A percentile compares a stretch with the other conserved stretches of the same genome.
Conservation (phyloP, 2,888 invertebrate species). For the Melanostoma mellinum region DNA sequence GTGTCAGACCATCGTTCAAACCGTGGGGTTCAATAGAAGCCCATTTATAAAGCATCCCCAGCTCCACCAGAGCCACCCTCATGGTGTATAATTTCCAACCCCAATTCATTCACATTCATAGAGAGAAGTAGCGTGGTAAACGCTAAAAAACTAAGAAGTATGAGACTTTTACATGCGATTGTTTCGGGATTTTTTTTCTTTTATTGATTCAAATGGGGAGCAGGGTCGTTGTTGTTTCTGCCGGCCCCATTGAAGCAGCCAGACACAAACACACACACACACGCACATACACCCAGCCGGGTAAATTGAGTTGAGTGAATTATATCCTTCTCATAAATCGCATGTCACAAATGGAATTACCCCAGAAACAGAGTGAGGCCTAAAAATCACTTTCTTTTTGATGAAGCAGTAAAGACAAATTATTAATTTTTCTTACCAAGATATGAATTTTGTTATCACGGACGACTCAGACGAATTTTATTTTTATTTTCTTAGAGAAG, state of each 20-base stretch:
- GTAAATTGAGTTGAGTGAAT: constrained; percentile 53
- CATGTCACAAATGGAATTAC: constrained; percentile 56
- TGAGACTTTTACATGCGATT: constrained; percentile 64
- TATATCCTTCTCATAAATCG: constrained; percentile 66
- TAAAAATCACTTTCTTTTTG: constrained; percentile 16
- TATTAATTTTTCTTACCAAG: constrained; percentile 53
- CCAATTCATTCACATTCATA: constrained; percentile 42
- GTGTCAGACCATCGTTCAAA: constrained; percentile 35
- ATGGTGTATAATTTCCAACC: constrained; percentile 37
- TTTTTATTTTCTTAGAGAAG: not conserved
- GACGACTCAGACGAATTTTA: constrained; percentile 32
- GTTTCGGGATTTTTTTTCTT: constrained; percentile 52
- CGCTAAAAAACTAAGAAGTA: constrained; percentile 33
- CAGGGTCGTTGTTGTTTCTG: constrained; percentile 48
- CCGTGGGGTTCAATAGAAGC: constrained; percentile 35
- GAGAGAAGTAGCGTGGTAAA: constrained; percentile 1
- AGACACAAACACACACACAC: constrained; percentile 15
- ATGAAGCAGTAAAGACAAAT: not conserved
- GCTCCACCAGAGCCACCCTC: constrained; percentile 34
- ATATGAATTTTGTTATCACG: constrained; percentile 56
- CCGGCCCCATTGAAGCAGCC: not conserved
- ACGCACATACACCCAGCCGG: constrained; percentile 4
- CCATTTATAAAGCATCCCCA: constrained; percentile 14
- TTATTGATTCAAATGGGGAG: constrained; percentile 66
- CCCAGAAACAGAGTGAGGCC: constrained; percentile 44